phyloP scores from a whole-genome alignment of 1,140 invertebrate species.

The Anoplophora glabripennis region DNA sequence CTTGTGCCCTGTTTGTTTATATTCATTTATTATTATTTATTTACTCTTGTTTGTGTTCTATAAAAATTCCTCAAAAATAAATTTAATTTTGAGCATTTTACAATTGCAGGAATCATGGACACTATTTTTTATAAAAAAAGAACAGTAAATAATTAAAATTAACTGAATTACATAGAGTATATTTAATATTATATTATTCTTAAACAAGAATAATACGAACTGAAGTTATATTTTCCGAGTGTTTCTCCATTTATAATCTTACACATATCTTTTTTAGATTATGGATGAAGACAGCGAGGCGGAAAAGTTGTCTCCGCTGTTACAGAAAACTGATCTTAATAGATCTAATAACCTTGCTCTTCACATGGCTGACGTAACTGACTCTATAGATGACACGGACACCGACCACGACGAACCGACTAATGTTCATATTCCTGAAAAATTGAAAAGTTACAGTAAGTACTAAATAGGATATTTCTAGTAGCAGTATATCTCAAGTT shows the following conservation, averaged over 20 bases:
- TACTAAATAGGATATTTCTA: not conserved
- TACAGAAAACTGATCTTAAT: constrained; percentile 45
- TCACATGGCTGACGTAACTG: constrained; percentile 52
- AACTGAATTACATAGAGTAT: no score
- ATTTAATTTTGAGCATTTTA: no score
- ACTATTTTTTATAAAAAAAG: no score
- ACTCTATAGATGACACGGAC: constrained; percentile 58
- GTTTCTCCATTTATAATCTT: not conserved
- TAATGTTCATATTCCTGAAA: constrained; percentile 14
- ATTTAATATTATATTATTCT: no score
- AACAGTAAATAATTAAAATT: no score
- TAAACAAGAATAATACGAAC: not conserved
- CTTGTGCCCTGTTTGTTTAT: no score
- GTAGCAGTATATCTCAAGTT: no score
- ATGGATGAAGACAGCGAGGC: constrained; percentile 76
- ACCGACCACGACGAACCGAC: constrained; percentile 42
- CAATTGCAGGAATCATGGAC: no score
- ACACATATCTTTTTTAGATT: constrained; percentile 21
- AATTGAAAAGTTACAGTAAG: constrained; percentile 28
- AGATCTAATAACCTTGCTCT: constrained; percentile 40
- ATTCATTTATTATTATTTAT: no score
- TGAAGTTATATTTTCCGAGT: not conserved
- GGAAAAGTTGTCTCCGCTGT: constrained; percentile 72
- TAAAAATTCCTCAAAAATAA: no score
- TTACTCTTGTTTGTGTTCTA: no score